phyloP scores from a whole-genome alignment of 2,888 invertebrate genomes.

The Hirtodrosophila histrioides region DNA sequence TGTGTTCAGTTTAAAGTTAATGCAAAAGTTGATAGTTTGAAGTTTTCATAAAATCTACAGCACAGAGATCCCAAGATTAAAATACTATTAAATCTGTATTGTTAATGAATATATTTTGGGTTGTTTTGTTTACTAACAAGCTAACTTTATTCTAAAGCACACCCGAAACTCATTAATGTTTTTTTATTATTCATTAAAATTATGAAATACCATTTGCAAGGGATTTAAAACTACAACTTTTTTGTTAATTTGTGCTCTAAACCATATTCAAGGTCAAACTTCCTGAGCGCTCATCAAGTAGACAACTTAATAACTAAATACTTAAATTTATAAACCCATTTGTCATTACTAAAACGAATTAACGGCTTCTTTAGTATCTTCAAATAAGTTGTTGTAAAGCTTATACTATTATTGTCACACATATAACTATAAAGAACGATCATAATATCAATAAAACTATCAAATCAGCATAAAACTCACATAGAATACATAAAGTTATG shows the following conservation, averaged over 20 bases:
- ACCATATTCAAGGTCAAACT: conserved; percentile 13
- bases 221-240: background rate
- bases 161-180: no score
- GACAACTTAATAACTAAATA: background rate
- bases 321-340: background rate
- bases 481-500: conserved; percentile 20
- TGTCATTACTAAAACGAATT: background rate
- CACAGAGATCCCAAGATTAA: no score
- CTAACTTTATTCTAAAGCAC: no score
- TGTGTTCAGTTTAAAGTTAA: no score
- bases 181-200: no score
- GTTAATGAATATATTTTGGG: no score
- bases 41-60: no score
- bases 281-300: background rate
- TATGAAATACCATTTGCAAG: no score
- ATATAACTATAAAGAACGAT: background rate
- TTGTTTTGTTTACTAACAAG: no score
- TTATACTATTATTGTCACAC: no score
- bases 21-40: no score
- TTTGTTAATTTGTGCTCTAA: background rate
- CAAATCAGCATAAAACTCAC: conserved; percentile 28
- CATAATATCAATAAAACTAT: conserved; percentile 22
- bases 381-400: background rate
- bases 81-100: no score
- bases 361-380: background rate